Percentiles rank a stretch among this genome's conserved stretches.
These are phyloP conservation scores for Typhlichthys subterraneus DNA, from an alignment of 2,797 vertebrate genomes.

Conservation along the genomic window DNA sequence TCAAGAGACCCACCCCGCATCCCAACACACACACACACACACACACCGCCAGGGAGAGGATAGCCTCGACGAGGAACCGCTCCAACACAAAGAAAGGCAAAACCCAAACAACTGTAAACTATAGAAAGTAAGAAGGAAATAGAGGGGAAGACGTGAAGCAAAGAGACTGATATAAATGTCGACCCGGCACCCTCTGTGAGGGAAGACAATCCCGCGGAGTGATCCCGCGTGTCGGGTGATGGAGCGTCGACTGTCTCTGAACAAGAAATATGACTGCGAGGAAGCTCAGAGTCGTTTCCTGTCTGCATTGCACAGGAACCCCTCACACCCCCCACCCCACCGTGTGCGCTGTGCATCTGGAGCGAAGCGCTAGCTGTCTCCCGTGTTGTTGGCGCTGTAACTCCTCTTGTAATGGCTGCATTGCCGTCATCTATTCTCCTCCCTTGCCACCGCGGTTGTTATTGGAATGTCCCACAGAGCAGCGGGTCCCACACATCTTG, in stretches of 20 bases:
- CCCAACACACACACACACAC: slow-evolving; percentile 8
- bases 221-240: slow-evolving; percentile 42
- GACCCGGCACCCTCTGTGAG: slow-evolving; percentile 36
- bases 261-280: slow-evolving; percentile 65
- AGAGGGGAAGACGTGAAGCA: slow-evolving; percentile 40
- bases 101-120: slow-evolving; percentile 35
- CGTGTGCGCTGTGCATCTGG: slow-evolving; percentile 49
- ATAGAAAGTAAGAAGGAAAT: slow-evolving; percentile 1
- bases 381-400: slow-evolving; percentile 52
- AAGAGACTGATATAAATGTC: slow-evolving; percentile 49
- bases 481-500: neutral
- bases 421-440: slow-evolving; percentile 6
- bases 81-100: slow-evolving; percentile 31
- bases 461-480: slow-evolving; percentile 36
- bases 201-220: slow-evolving; percentile 2
- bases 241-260: slow-evolving; percentile 63
- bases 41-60: slow-evolving; percentile 13
- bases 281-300: slow-evolving; percentile 62
- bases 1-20: too few species aligned
- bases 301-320: slow-evolving; percentile 63
- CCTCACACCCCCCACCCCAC: slow-evolving; percentile 22
- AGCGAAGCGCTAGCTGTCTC: slow-evolving; percentile 47
- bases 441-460: slow-evolving; percentile 36
- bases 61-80: slow-evolving; percentile 9
- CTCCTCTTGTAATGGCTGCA: slow-evolving; percentile 49